These are phyloP conservation scores for Drosophila mettleri DNA, from an alignment of 2,888 invertebrate genomes.

Conservation along the genomic window DNA sequence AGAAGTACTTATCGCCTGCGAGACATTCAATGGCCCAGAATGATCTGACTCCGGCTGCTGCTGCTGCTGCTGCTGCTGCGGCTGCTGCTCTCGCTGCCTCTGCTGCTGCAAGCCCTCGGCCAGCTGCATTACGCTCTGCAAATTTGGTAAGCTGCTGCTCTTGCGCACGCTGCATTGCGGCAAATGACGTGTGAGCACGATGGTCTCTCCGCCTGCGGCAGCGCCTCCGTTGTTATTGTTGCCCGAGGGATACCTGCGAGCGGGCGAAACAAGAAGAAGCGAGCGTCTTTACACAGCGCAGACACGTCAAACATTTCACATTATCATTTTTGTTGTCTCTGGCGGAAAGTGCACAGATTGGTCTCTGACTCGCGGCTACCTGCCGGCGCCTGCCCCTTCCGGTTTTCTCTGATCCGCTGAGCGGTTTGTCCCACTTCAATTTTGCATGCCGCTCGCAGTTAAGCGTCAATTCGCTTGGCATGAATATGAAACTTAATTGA, in stretches of 20 bases:
- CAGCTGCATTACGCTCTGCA: constrained; percentile 82
- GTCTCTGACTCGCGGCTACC: constrained; percentile 17
- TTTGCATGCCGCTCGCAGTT: constrained; percentile 26
- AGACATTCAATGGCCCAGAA: constrained; percentile 83
- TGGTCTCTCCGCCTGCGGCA: constrained; percentile 83
- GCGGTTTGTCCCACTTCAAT: neutral
- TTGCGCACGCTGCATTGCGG: constrained; percentile 87
- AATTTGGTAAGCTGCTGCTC: constrained; percentile 93
- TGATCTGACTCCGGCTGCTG: constrained; percentile 43
- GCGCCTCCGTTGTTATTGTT: constrained; percentile 83
- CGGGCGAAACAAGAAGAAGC: constrained; percentile 71
- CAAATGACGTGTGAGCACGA: constrained; percentile 86
- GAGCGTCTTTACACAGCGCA: constrained; percentile 76
- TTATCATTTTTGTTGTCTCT: constrained; percentile 55
- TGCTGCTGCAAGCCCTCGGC: constrained; percentile 39
- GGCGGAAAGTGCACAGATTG: constrained; percentile 39
- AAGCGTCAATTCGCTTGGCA: constrained; percentile 26
- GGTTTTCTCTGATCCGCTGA: neutral
- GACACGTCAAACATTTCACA: constrained; percentile 59
- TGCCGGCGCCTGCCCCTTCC: neutral
- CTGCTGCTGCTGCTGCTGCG: constrained; percentile 31
- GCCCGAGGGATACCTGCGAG: constrained; percentile 90
- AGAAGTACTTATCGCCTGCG: constrained; percentile 88
- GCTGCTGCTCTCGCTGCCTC: constrained; percentile 24
- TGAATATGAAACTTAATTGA: constrained; percentile 81